Percentiles rank a stretch among this genome's conserved stretches.
These are phyloP conservation scores for Imbricaverruca yamaguchii DNA, from an alignment of 2,888 invertebrate species.

Conservation along the genomic window DNA sequence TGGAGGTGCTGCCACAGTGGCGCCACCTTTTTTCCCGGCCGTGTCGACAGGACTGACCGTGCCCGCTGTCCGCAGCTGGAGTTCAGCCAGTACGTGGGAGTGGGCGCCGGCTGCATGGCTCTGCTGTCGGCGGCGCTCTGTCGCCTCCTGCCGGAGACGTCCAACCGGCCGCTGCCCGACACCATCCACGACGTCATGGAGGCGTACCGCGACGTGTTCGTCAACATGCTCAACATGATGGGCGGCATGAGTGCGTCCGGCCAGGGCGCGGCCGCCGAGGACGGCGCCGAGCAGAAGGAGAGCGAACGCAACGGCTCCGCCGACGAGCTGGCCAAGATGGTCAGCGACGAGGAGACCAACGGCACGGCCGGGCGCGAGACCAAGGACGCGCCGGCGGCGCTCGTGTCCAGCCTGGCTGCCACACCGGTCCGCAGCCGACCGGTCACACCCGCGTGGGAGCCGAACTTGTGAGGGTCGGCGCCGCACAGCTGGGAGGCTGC, in stretches of 20 bases:
- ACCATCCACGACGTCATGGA: conserved; percentile 31
- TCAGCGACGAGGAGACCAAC: neutral
- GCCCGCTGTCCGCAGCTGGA: neutral
- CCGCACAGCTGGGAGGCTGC: neutral
- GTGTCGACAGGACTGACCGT: no score
- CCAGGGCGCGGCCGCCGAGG: neutral
- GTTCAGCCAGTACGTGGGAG: neutral
- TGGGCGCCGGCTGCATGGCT: conserved; percentile 26
- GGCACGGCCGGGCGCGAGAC: neutral
- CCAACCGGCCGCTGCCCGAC: conserved; percentile 36
- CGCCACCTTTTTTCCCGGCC: no score
- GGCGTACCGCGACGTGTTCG: conserved; percentile 7
- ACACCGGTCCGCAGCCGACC: neutral
- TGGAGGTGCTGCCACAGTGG: no score
- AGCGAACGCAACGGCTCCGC: neutral
- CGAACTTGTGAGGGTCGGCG: neutral
- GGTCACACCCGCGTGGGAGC: neutral
- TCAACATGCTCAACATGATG: conserved; percentile 18
- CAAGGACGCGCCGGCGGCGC: neutral
- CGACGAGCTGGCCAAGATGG: neutral
- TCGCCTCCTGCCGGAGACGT: conserved; percentile 37
- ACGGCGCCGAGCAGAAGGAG: neutral
- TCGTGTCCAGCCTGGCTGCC: neutral
- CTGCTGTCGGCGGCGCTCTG: conserved; percentile 35
- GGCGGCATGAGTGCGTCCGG: neutral